These are phyloP conservation scores for Acipenser oxyrinchus DNA, from an alignment of 2,797 vertebrate species.

Conservation along the genomic window DNA sequence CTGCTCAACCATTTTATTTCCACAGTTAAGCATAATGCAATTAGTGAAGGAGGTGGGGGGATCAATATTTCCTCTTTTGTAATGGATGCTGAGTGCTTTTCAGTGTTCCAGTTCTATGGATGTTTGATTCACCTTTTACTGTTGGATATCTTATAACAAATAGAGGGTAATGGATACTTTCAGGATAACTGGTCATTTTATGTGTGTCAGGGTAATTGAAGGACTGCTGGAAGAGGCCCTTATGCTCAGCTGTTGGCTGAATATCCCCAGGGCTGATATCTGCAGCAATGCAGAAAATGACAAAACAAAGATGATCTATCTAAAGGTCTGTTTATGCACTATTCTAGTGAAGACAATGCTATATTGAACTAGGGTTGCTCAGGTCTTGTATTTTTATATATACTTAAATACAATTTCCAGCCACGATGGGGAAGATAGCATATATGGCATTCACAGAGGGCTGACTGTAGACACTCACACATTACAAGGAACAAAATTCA, in stretches of 20 bases:
- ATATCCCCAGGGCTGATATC: neutral
- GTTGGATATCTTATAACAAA: slow-evolving; percentile 48
- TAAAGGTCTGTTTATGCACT: too few species aligned
- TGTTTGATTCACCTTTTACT: slow-evolving; percentile 26
- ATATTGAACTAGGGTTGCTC: too few species aligned
- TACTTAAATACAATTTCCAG: too few species aligned
- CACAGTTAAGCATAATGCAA: slow-evolving; percentile 29
- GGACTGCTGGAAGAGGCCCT: slow-evolving; percentile 9
- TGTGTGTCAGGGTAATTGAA: slow-evolving; percentile 13
- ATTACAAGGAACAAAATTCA: too few species aligned
- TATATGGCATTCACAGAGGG: too few species aligned
- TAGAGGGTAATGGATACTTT: slow-evolving; percentile 41
- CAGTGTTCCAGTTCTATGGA: slow-evolving; percentile 36
- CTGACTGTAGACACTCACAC: too few species aligned
- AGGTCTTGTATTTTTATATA: too few species aligned
- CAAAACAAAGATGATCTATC: too few species aligned
- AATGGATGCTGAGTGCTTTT: slow-evolving; percentile 42
- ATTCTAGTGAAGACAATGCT: too few species aligned
- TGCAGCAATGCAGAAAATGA: neutral
- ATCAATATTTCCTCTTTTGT: slow-evolving; percentile 19
- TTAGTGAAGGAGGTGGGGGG: slow-evolving; percentile 11
- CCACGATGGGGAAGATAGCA: too few species aligned
- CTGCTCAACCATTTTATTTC: slow-evolving; percentile 21
- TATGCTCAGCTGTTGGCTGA: slow-evolving; percentile 10
- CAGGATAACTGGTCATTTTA: slow-evolving; percentile 15